Evolutionary conservation across 2,113 vertebrate species (phyloP).

Genomic region (Sorex araneus): DNA sequence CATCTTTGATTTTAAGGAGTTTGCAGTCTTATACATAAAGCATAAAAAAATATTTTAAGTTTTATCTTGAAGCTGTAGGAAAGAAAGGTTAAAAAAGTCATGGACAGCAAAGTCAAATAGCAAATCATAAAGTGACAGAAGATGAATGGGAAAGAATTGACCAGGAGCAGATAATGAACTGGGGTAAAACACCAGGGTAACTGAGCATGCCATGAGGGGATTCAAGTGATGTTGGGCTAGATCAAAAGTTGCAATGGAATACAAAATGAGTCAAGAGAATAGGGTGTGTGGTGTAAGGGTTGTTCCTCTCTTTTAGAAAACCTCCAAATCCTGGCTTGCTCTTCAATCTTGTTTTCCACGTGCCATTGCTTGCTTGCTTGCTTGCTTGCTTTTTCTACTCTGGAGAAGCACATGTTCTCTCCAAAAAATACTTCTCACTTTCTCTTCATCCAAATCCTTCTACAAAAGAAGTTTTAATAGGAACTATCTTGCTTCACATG

Average conservation of each 20-base stretch:
- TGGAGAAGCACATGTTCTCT: too few species aligned
- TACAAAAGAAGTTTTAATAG: too few species aligned
- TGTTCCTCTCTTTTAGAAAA: slow-evolving; percentile 6
- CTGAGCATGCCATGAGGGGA: not conserved
- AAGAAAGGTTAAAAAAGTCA: not conserved
- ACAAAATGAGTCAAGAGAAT: not conserved
- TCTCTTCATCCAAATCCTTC: too few species aligned
- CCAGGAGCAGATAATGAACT: not conserved
- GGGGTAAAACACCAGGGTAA: not conserved
- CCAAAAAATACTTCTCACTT: too few species aligned
- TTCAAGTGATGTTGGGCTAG: not conserved
- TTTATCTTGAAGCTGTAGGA: not conserved
- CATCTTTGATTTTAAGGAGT: slow-evolving; percentile 17
- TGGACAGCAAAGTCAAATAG: not conserved
- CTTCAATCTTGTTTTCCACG: not conserved
- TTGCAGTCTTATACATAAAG: not conserved
- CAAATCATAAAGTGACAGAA: slow-evolving; percentile 33
- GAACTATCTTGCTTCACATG: too few species aligned
- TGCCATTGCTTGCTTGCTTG: not conserved
- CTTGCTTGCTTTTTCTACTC: not conserved
- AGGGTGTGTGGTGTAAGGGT: not conserved
- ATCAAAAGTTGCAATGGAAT: not conserved
- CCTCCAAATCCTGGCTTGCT: not conserved
- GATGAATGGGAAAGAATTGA: not conserved
- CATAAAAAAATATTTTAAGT: not conserved